Evolutionary conservation across 2,888 invertebrate genomes (phyloP), one percentile per base, ranked within the genome.

Genomic region (Pristionchus exspectatus): DNA sequence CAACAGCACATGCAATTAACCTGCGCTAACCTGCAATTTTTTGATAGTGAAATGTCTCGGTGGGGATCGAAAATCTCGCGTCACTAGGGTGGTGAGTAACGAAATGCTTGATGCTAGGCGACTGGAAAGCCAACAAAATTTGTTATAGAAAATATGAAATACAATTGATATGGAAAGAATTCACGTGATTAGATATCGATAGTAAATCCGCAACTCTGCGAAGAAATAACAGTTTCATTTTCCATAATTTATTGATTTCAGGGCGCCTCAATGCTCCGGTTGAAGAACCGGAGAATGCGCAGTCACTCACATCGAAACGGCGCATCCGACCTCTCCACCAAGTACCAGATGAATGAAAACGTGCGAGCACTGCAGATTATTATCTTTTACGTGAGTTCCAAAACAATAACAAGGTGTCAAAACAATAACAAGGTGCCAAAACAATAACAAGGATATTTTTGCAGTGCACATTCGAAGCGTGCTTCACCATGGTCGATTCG

Each of bases 341-440:
- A 69, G 33, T 87, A 87, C n/a, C 87, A 87, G 33, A 69, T 87
- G 87, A 69, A 87, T 44, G 87, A 87, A 50, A 87, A 87, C 18
- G 87, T 87, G 12, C 66, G 87, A 50, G 87, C 87, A 38, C 69
- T 87, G 30, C 59, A 87, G 50, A 59, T 69, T 10, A 87, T 66
- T 16, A 44, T 87, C 0, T 66, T 87, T n/a, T 87, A 69, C 44
- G 87, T 87, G 56, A 54, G 87, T 44, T 69, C 69, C 14, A 38
- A 77, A 44, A 44, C 16, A 77, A 77, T 14, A 77, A 18, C 12
- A 74, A 5, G 16, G 56, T 56, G 56, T 86, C 72, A 74, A 74
- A 74, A 74, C 38, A 33, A 21, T 33, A 74, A 74, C 18, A 74
- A 18, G 69, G n/a, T 69, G 38, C 44, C 33, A 44, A 77, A 77